Base-by-base conservation (phyloP, 2,797 vertebrate species). In the Hydrolagus colliei region DNA sequence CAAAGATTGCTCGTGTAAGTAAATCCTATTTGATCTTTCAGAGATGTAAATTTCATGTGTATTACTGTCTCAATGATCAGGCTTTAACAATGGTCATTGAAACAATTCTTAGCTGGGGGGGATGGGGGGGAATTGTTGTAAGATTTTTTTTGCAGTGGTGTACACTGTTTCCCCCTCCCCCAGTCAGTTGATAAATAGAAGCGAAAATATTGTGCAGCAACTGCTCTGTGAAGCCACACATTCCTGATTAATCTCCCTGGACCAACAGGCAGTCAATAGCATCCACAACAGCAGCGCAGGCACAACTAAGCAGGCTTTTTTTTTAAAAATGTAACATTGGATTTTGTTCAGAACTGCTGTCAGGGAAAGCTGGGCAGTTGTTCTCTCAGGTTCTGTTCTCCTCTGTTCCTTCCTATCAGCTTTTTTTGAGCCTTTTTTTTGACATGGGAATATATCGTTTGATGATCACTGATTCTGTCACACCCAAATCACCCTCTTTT, bases 181-280 rank as follows among this genome's bases (percentile, higher is more conserved):
- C 41, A 71, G 65, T 84, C 65, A 71, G 20, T 84, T 71, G 27
- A 84, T 35, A 71, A 71, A 12, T 84, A 84, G 79, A 35, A 68
- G 41, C 41, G 12, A 9, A 68, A 41, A 84, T 52, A 65, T 11
- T 68, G 9, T 41, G 18, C 41, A 89, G 76, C 7, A 0, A 85
- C 76, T 89, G 88, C 76, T 89, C 90, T 35, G 85, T 92, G 86
- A 86, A 89, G 90, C 90, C 88, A 84, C 79, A 87, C 87, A 65
- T 89, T 52, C 87, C 89, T 88, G 86, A 88, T 90, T 90, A 90
- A 91, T 91, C 87, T 90, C 88, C 88, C 86, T 89, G 89, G 87
- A 91, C 87, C 88, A 92, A 88, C 87, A 90, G 86, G 85, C 88
- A 27, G 27, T 27, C 27, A 27, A 27, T 27, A 52, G 41, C 41